Evolutionary conservation across 2,888 invertebrate genomes (phyloP), one percentile per base, ranked within the genome.

Genomic region (Amblyjoppa proteus): DNA sequence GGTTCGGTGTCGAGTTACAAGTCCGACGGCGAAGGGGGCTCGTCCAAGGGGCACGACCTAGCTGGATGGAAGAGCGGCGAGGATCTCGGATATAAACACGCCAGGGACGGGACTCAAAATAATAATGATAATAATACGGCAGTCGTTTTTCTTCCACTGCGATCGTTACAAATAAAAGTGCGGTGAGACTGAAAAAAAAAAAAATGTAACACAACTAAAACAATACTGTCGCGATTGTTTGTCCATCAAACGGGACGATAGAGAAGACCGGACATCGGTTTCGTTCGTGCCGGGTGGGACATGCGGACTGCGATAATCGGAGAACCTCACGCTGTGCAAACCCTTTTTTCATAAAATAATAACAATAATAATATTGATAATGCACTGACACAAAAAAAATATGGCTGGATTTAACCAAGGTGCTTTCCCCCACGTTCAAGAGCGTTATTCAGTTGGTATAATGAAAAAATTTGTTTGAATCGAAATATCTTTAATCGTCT

Each of bases 191-290:
- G 20, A 20, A 20, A 20, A 64, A 28, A 64, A 31, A 13, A 16
- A 64, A 13, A 64, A 16, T 28, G 31, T 34, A 41, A 38, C 7
- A n/a, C 2, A 34, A 38, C 41, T 41, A 38, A 38, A 66, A 53
- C 5, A n/a, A 53, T n/a, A 53, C 16, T n/a, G 53, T 53, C 16
- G 51, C 51, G 51, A 34, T 34, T 5, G 34, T 51, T 51, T 51
- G 53, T 53, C 53, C 53, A 7, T 53, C 6, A 53, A 53, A 53
- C 53, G 53, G 20, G 20, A 53, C 16, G 13, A 51, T 11, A 16
- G 51, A 3, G 16, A 49, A 70, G 51, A 9, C 70, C 51, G 51
- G 70, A 70, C 51, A 31, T 51, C 51, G 51, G 49, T 70, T 51
- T 16, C 69, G 49, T 13, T 70, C 31, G 6, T 51, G 70, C 51